Percentiles rank a stretch among this genome's conserved stretches.
Evolutionary conservation across 2,113 vertebrate genomes (phyloP).

Genomic region (Hippocampus mohnikei): DNA sequence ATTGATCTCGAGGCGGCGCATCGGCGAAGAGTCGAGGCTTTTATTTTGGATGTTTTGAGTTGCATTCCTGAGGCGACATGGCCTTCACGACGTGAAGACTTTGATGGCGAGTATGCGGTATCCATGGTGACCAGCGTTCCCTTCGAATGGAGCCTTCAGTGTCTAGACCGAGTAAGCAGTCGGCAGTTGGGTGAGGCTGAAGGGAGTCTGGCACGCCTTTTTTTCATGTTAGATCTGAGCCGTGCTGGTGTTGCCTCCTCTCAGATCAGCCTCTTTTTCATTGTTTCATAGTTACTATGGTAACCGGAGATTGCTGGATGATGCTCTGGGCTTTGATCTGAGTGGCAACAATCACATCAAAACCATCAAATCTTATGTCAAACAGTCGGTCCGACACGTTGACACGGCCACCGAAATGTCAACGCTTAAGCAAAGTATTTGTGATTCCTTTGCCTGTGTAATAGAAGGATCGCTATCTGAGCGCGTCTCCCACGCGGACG

Average conservation of each 20-base stretch:
- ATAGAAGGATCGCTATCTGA: constrained; percentile 24
- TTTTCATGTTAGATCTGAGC: constrained; percentile 64
- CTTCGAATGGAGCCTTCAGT: constrained; percentile 46
- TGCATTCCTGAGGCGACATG: constrained; percentile 48
- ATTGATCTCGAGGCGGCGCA: constrained; percentile 6
- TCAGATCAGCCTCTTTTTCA: constrained; percentile 31
- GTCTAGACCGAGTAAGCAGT: constrained; percentile 48
- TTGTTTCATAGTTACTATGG: constrained; percentile 32
- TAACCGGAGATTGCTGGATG: constrained; percentile 30
- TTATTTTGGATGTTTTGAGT: constrained; percentile 46
- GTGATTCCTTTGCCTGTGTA: constrained; percentile 19
- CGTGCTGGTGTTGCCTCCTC: constrained; percentile 59
- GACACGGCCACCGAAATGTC: neutral
- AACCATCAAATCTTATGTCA: constrained; percentile 10
- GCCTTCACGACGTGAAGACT: constrained; percentile 52
- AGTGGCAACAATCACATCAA: constrained; percentile 23
- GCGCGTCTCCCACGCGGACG: constrained; percentile 41
- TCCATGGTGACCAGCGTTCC: constrained; percentile 58
- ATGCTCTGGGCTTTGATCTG: constrained; percentile 27
- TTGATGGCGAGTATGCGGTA: constrained; percentile 47
- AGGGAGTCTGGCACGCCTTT: constrained; percentile 36
- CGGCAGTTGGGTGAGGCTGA: constrained; percentile 42
- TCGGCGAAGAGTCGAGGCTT: constrained; percentile 21
- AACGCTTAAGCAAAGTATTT: neutral
- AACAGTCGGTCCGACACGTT: neutral